These are phyloP conservation scores for Lasioglossum oenotherae DNA, from an alignment of 2,888 invertebrate species.

Conservation along the genomic window DNA sequence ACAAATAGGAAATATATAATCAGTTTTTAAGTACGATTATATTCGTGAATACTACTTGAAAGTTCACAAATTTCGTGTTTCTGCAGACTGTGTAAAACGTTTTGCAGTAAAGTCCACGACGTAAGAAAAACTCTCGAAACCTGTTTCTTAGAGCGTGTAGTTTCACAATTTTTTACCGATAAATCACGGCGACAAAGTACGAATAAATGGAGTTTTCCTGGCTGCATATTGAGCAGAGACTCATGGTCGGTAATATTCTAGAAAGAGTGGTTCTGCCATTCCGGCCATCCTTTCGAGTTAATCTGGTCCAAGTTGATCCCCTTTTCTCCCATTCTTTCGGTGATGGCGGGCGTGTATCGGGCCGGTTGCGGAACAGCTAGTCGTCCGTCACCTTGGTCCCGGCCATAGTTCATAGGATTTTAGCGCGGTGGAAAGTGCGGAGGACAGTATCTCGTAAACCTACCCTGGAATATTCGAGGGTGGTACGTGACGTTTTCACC, in stretches of 20 bases:
- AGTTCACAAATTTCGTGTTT: too few species aligned
- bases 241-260: not conserved
- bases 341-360: conserved; percentile 11
- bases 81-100: too few species aligned
- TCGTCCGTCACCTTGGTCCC: conserved; percentile 55
- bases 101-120: too few species aligned
- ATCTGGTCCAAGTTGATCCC: conserved; percentile 37
- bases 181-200: not conserved
- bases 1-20: not conserved
- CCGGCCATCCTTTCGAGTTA: conserved; percentile 37
- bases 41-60: too few species aligned
- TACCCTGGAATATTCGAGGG: conserved; percentile 60
- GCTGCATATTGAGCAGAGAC: not conserved
- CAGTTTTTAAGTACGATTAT: not conserved
- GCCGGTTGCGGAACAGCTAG: not conserved
- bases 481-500: conserved; percentile 56
- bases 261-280: not conserved
- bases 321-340: conserved; percentile 8
- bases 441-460: conserved; percentile 61
- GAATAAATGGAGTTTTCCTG: not conserved
- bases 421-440: conserved; percentile 50
- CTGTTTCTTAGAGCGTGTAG: too few species aligned
- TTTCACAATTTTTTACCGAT: not conserved
- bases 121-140: too few species aligned
- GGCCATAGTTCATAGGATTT: conserved; percentile 62